These are phyloP conservation scores for Ormyrus thymus DNA, from an alignment of 2,888 invertebrate species.

Conservation along the genomic window DNA sequence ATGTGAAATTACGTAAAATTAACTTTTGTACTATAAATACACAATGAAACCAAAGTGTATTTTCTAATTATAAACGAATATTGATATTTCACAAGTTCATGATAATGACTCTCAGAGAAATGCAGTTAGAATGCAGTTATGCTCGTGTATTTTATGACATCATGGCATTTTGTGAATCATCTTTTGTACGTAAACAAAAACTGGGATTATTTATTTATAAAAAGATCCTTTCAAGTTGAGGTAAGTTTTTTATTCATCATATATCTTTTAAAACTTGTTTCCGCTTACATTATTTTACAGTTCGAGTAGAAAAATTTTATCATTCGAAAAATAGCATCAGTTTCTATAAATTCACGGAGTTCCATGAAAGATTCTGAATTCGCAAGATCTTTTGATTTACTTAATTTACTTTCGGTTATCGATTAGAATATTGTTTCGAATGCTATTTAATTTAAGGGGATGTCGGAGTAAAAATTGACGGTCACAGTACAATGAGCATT, in stretches of 20 bases:
- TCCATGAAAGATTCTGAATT: neutral
- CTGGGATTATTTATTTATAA: no score
- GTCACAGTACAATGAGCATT: no score
- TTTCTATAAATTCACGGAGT: neutral
- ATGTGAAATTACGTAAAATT: no score
- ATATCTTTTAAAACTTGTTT: conserved; percentile 27
- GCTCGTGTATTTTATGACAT: neutral
- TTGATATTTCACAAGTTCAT: neutral
- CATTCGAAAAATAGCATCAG: conserved; percentile 21
- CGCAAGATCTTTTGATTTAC: conserved; percentile 5
- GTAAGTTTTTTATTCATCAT: conserved; percentile 46
- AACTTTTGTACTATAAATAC: no score
- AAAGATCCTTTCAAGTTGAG: conserved; percentile 9
- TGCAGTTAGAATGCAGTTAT: neutral
- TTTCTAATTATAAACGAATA: neutral
- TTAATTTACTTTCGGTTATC: neutral
- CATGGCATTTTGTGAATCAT: no score
- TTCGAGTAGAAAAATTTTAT: conserved; percentile 9
- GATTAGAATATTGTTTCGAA: conserved; percentile 17
- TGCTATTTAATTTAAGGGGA: conserved; percentile 20
- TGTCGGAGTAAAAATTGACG: no score
- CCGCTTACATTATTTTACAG: conserved; percentile 24
- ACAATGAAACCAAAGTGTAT: neutral
- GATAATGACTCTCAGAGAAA: neutral
- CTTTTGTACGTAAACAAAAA: no score